Conservation (phyloP, 1,140 invertebrate species). For the Pteromalus puparum region DNA sequence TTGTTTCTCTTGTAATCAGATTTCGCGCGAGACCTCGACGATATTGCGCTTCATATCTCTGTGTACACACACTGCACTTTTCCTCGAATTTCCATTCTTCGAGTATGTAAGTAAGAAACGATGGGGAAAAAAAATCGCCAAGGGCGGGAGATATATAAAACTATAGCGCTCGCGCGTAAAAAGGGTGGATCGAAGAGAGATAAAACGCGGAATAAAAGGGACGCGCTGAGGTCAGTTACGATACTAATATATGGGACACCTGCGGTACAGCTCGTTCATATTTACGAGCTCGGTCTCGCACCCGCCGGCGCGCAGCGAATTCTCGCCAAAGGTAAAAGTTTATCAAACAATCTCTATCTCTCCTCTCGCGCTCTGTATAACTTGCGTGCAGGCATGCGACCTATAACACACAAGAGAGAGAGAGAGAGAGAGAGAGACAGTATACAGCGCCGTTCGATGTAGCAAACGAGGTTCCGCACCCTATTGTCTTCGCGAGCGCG, state of each 20-base stretch:
- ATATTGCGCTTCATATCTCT: not conserved
- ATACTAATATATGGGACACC: not conserved
- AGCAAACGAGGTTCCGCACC: no score
- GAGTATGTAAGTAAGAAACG: no score
- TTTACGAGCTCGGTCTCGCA: not conserved
- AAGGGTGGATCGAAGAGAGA: not conserved
- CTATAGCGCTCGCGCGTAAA: no score
- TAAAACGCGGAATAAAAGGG: not conserved
- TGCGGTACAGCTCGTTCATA: not conserved
- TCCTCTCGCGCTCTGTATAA: not conserved
- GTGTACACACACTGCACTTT: no score
- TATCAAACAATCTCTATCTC: not conserved
- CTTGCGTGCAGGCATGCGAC: not conserved
- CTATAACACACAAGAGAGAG: not conserved
- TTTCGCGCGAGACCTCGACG: not conserved
- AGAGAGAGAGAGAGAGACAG: no score
- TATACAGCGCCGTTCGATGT: no score
- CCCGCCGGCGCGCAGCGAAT: not conserved
- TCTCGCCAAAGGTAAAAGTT: not conserved
- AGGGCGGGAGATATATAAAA: no score
- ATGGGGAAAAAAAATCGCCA: no score
- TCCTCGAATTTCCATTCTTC: no score
- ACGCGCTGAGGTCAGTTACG: not conserved
- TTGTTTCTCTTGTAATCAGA: not conserved
- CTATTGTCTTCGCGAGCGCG: no score